Evolutionary conservation across 2,888 invertebrate species (phyloP).

Genomic region (Nebria brevicollis): DNA sequence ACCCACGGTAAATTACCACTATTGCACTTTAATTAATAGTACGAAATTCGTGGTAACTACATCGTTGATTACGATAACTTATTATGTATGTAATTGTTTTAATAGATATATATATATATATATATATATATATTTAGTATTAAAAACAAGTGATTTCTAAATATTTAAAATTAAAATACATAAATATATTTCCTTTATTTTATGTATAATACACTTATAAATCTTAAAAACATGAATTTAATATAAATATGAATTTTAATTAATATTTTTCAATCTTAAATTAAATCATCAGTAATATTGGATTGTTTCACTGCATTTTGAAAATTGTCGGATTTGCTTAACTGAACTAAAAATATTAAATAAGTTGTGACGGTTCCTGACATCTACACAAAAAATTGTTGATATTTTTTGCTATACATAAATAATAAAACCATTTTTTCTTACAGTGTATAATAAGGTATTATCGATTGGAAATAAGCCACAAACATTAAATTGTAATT

Average conservation of each 20-base stretch:
- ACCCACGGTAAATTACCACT: conserved; percentile 13
- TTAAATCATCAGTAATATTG: background rate
- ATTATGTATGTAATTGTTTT: conserved; percentile 12
- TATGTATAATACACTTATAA: no score
- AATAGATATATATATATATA: no score
- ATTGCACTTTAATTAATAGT: conserved; percentile 41
- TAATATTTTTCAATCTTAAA: no score
- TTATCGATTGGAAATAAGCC: conserved; percentile 57
- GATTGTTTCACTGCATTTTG: background rate
- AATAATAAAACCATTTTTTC: background rate
- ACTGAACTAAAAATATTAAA: conserved; percentile 56
- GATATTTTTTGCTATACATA: background rate
- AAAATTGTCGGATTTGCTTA: conserved; percentile 51
- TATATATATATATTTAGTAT: no score
- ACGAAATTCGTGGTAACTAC: conserved; percentile 31
- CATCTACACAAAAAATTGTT: conserved; percentile 51
- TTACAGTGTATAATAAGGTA: conserved; percentile 56
- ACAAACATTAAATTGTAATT: conserved; percentile 55
- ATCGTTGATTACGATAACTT: conserved; percentile 31
- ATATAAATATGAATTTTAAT: no score
- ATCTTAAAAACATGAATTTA: no score
- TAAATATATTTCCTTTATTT: background rate
- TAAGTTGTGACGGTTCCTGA: conserved; percentile 57
- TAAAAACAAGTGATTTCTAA: no score
- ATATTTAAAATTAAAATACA: no score